These are phyloP conservation scores for Spatulosminthurus flaviceps DNA, from an alignment of 2,888 invertebrate genomes.

Conservation along the genomic window DNA sequence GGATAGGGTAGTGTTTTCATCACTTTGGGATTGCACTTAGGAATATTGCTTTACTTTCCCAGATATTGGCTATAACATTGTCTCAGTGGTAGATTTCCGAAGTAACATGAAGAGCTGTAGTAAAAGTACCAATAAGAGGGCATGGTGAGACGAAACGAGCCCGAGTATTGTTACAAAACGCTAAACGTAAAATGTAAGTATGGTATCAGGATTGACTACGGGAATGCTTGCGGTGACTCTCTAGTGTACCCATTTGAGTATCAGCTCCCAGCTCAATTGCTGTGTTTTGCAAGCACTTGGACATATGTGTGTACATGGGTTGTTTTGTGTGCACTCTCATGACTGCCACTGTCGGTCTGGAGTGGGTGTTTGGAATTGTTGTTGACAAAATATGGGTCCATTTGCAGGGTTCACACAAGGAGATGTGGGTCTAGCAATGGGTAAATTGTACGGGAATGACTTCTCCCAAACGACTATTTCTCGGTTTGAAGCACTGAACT, in stretches of 20 bases:
- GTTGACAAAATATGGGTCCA: conserved; percentile 46
- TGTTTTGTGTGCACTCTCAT: neutral
- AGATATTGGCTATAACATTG: conserved; percentile 19
- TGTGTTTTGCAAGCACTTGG: neutral
- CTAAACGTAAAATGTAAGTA: conserved; percentile 13
- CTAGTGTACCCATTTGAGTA: neutral
- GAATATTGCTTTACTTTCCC: conserved; percentile 20
- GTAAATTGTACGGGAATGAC: conserved; percentile 97
- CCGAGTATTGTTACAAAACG: neutral
- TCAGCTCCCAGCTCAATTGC: neutral
- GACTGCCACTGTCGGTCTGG: neutral
- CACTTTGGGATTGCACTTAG: conserved; percentile 19
- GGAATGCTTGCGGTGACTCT: neutral
- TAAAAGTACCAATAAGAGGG: neutral
- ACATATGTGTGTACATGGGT: neutral
- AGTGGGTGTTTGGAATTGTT: conserved; percentile 1
- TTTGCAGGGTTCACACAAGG: conserved; percentile 94
- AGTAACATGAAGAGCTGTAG: neutral
- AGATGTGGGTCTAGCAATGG: conserved; percentile 98
- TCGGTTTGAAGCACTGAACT: conserved; percentile 96
- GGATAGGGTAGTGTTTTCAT: conserved; percentile 15
- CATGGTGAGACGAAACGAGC: conserved; percentile 10
- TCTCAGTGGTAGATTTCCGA: neutral
- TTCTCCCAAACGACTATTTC: conserved; percentile 99
- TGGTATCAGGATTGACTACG: neutral